phyloP scores from a whole-genome alignment of 2,113 vertebrate species.

The Saguinus imperator region DNA sequence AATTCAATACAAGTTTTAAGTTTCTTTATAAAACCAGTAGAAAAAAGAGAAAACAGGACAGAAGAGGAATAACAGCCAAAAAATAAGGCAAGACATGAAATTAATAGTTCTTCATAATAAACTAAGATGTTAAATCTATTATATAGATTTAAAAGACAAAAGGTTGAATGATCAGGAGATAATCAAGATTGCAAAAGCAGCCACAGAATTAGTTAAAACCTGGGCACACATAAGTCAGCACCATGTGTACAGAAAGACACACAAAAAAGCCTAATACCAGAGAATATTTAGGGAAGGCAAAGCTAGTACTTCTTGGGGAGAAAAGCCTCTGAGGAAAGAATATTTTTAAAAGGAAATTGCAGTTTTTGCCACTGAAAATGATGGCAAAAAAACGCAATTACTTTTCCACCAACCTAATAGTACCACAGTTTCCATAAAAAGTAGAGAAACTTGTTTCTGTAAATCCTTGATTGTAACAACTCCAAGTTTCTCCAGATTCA shows the following conservation, averaged over 20 bases:
- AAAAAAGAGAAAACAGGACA: background rate
- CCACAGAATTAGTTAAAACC: background rate
- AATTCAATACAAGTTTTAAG: background rate
- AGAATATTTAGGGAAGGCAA: background rate
- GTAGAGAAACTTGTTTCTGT: background rate
- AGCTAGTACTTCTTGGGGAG: background rate
- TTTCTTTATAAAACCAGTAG: background rate
- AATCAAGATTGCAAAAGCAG: background rate
- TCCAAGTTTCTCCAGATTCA: background rate
- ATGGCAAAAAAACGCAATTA: too few species aligned
- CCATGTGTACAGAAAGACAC: background rate
- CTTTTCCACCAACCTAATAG: background rate
- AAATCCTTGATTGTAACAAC: background rate
- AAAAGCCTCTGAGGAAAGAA: background rate
- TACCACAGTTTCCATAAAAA: background rate
- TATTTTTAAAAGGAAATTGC: background rate
- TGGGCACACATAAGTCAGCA: background rate
- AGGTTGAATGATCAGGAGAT: background rate
- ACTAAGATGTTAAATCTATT: background rate
- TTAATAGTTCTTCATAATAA: background rate
- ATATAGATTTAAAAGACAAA: background rate
- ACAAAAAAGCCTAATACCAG: background rate
- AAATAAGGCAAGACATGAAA: background rate
- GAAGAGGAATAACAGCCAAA: background rate
- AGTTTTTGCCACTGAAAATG: too few species aligned